Evolutionary conservation across 2,888 invertebrate genomes (phyloP).

Genomic region (Eueremaeus valkanovi): DNA sequence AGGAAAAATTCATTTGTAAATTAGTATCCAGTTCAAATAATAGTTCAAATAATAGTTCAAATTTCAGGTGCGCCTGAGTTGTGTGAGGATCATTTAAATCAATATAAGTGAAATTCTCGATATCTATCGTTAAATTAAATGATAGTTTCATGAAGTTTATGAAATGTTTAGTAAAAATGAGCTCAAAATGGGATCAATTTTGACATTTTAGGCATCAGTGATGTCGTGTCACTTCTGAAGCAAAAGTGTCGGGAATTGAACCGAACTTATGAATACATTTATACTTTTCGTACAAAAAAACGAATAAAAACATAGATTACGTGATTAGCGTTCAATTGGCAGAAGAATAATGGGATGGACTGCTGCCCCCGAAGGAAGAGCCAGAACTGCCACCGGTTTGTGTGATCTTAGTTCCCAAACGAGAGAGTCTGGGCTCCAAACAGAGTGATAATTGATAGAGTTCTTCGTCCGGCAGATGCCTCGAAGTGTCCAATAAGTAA

Average conservation of each 20-base stretch:
- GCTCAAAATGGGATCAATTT: not conserved
- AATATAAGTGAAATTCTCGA: too few species aligned
- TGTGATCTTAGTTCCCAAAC: constrained; percentile 47
- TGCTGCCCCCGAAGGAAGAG: constrained; percentile 24
- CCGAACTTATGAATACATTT: not conserved
- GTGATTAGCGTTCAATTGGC: constrained; percentile 6
- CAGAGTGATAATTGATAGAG: constrained; percentile 75
- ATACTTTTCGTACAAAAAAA: not conserved
- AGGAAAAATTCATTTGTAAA: too few species aligned
- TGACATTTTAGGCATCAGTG: not conserved
- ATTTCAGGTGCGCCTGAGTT: too few species aligned
- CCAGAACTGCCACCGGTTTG: constrained; percentile 15
- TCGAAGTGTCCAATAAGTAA: constrained; percentile 71
- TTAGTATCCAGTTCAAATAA: too few species aligned
- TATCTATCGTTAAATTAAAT: too few species aligned
- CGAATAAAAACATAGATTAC: not conserved
- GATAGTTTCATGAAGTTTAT: not conserved
- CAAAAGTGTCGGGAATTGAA: not conserved
- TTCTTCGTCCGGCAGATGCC: constrained; percentile 70
- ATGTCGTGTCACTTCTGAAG: too few species aligned
- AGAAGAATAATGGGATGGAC: constrained; percentile 33
- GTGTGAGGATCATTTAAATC: too few species aligned
- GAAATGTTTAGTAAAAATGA: not conserved
- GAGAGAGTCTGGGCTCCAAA: constrained; percentile 72
- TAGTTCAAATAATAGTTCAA: too few species aligned